A percentile compares a stretch with the other conserved stretches of the same genome.
phyloP scores from a whole-genome alignment of 2,797 vertebrate genomes.

The Anolis apletophallus region DNA sequence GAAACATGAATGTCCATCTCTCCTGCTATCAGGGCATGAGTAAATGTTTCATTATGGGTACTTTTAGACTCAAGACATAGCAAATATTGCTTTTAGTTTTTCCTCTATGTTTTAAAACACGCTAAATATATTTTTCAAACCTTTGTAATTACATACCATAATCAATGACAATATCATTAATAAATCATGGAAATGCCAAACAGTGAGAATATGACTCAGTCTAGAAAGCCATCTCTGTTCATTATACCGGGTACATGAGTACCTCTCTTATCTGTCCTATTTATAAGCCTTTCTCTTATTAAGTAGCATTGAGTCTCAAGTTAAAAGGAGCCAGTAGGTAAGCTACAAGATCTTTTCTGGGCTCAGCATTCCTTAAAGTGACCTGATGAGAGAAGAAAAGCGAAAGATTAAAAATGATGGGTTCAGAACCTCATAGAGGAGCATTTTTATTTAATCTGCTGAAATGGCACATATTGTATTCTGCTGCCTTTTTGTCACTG shows the following conservation, averaged over 20 bases:
- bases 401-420: conserved; percentile 16
- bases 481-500: conserved; percentile 9
- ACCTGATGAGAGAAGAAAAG: conserved; percentile 17
- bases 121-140: conserved; percentile 31
- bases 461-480: conserved; percentile 14
- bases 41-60: background rate
- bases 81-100: background rate
- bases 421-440: conserved; percentile 12
- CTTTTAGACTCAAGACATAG: too few species aligned
- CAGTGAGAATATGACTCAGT: conserved; percentile 8
- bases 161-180: conserved; percentile 54
- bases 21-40: background rate
- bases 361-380: conserved; percentile 19
- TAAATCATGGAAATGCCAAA: conserved; percentile 36
- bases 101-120: conserved; percentile 47
- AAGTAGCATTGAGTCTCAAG: conserved; percentile 10
- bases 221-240: conserved; percentile 20
- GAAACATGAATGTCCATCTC: background rate
- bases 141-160: conserved; percentile 48
- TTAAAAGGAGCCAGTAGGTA: conserved; percentile 7
- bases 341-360: conserved; percentile 5
- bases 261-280: conserved; percentile 29
- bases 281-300: conserved; percentile 16
- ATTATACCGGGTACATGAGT: conserved; percentile 28
- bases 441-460: conserved; percentile 27